Evolutionary conservation across 2,888 invertebrate genomes (phyloP).

Genomic region (Monochamus alternatus): DNA sequence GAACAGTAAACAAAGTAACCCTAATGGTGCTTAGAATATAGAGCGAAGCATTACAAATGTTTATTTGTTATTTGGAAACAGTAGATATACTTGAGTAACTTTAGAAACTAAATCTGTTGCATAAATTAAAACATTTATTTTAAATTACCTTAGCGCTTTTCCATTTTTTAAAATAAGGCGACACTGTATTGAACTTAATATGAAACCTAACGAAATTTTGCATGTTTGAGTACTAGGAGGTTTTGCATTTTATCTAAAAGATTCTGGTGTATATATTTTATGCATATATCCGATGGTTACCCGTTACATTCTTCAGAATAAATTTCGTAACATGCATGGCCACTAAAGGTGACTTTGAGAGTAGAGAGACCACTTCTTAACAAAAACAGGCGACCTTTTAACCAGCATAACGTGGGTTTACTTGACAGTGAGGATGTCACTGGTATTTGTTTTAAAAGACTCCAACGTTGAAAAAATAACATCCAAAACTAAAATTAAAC

Average conservation of each 20-base stretch:
- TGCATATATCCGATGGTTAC: conserved; percentile 18
- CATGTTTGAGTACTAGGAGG: not conserved
- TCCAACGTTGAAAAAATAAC: conserved; percentile 61
- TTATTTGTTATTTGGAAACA: not conserved
- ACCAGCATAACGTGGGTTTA: conserved; percentile 60
- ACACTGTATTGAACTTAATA: not conserved
- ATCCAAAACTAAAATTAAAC: conserved; percentile 56
- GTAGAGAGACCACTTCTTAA: conserved; percentile 55
- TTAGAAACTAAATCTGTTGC: not conserved
- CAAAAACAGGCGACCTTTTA: conserved; percentile 61
- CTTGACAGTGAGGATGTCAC: conserved; percentile 63
- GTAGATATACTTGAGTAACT: not conserved
- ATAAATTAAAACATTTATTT: not conserved
- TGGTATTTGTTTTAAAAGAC: conserved; percentile 61
- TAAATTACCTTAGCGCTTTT: not conserved
- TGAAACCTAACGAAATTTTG: not conserved
- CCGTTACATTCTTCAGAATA: conserved; percentile 39
- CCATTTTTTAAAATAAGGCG: not conserved
- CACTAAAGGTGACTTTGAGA: conserved; percentile 58
- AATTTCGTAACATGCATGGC: conserved; percentile 59
- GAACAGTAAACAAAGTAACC: not conserved
- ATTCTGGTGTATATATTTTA: conserved; percentile 5
- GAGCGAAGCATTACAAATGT: not conserved
- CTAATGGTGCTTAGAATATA: not conserved
- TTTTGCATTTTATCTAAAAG: conserved; percentile 2